Evolutionary conservation across 1,140 invertebrate genomes (phyloP).

Genomic region (Brachionus rotundiformis): DNA sequence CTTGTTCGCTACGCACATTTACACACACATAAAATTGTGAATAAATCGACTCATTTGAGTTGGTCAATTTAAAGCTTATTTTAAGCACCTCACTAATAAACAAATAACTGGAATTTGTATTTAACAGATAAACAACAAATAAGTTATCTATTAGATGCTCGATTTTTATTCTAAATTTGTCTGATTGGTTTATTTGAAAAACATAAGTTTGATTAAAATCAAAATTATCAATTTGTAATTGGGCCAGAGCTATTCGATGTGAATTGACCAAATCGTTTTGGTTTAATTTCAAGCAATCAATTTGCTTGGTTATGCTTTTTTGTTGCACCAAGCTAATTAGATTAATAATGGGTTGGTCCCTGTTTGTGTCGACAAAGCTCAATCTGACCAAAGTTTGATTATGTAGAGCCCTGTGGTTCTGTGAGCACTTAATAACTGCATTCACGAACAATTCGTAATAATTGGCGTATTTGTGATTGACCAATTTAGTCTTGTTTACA

Average conservation of each 20-base stretch:
- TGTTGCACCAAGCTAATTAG: background rate
- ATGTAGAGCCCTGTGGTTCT: background rate
- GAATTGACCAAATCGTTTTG: background rate
- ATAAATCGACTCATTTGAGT: background rate
- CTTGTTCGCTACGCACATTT: background rate
- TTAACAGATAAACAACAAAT: background rate
- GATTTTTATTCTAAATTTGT: background rate
- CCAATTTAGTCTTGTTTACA: background rate
- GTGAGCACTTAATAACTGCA: background rate
- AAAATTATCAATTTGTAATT: slow-evolving; percentile 27
- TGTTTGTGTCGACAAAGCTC: background rate
- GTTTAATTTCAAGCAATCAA: background rate
- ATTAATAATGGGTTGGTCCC: background rate
- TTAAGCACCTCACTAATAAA: background rate
- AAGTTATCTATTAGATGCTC: slow-evolving; percentile 32
- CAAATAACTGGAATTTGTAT: background rate
- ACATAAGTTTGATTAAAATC: background rate
- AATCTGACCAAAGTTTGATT: background rate
- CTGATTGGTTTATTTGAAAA: background rate
- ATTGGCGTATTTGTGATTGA: background rate
- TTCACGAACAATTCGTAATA: background rate
- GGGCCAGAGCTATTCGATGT: background rate
- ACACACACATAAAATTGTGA: background rate
- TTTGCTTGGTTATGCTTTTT: background rate
- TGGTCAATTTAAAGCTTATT: slow-evolving; percentile 10